These are phyloP conservation scores for Oncorhynchus kisutch DNA, from an alignment of 2,113 vertebrate genomes.

Conservation along the genomic window DNA sequence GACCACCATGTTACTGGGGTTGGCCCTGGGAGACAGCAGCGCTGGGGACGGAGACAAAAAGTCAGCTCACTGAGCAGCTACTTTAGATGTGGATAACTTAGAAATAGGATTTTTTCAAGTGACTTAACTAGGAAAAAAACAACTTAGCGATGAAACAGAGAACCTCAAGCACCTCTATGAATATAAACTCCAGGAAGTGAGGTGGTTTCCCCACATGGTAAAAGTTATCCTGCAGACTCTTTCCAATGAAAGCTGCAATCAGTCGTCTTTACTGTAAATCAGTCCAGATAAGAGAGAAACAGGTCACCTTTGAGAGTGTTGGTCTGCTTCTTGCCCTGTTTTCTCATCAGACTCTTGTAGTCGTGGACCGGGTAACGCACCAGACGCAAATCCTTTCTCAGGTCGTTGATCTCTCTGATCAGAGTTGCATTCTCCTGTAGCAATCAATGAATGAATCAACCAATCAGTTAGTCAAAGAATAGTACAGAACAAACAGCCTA, in stretches of 20 bases:
- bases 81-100: constrained; percentile 2
- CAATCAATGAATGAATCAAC: background rate
- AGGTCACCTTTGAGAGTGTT: background rate
- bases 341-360: background rate
- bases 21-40: background rate
- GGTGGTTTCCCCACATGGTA: background rate
- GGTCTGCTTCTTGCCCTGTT: background rate
- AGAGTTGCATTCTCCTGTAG: constrained; percentile 11
- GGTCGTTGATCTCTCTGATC: constrained; percentile 15
- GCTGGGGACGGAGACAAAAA: background rate
- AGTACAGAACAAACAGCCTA: background rate
- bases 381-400: background rate
- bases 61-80: too few relatives aligned
- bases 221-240: background rate
- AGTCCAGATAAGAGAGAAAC: background rate
- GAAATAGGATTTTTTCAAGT: background rate
- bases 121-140: background rate
- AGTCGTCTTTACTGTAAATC: background rate
- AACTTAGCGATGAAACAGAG: background rate
- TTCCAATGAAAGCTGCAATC: background rate
- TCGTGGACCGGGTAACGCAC: background rate
- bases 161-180: background rate
- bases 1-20: background rate
- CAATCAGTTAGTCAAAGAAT: background rate
- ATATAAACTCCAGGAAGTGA: background rate